Percentiles rank a stretch among this genome's conserved stretches.
These are phyloP conservation scores for Caenorhabditis latens DNA, from an alignment of 1,140 invertebrate genomes.

Conservation along the genomic window DNA sequence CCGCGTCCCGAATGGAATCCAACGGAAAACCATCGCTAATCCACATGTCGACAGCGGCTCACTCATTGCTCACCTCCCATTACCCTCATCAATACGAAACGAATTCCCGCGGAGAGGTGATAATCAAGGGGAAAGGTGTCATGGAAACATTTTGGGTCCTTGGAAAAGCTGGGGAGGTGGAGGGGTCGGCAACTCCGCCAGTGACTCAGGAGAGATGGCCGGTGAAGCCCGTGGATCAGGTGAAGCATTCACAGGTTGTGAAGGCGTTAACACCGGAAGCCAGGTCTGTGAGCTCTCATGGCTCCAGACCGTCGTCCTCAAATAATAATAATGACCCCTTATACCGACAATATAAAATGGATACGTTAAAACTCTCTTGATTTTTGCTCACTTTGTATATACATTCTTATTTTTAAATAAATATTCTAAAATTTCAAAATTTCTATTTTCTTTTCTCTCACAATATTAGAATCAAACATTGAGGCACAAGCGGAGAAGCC, in stretches of 20 bases:
- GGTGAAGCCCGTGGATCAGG: background rate
- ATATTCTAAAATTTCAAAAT: background rate
- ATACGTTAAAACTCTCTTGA: background rate
- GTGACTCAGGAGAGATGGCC: background rate
- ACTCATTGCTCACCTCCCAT: constrained; percentile 67
- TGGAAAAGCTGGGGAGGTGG: constrained; percentile 5
- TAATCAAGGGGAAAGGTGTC: constrained; percentile 72
- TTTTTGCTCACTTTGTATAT: background rate
- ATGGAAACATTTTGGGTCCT: constrained; percentile 72
- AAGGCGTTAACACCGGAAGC: background rate
- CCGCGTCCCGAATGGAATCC: constrained; percentile 92
- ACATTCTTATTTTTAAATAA: background rate
- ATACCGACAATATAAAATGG: constrained; percentile 34
- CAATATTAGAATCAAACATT: background rate
- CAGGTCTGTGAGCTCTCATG: background rate
- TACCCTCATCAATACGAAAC: constrained; percentile 73
- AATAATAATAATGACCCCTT: constrained; percentile 34
- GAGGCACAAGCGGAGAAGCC: background rate
- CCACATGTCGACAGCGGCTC: constrained; percentile 70
- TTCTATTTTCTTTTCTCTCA: background rate
- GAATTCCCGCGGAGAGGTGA: constrained; percentile 73
- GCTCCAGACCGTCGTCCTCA: background rate
- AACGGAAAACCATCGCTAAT: constrained; percentile 82
- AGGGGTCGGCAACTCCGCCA: background rate
- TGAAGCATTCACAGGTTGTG: background rate